These are phyloP conservation scores for Onychorhynchus coronatus DNA, from an alignment of 2,113 vertebrate species.

Conservation along the genomic window DNA sequence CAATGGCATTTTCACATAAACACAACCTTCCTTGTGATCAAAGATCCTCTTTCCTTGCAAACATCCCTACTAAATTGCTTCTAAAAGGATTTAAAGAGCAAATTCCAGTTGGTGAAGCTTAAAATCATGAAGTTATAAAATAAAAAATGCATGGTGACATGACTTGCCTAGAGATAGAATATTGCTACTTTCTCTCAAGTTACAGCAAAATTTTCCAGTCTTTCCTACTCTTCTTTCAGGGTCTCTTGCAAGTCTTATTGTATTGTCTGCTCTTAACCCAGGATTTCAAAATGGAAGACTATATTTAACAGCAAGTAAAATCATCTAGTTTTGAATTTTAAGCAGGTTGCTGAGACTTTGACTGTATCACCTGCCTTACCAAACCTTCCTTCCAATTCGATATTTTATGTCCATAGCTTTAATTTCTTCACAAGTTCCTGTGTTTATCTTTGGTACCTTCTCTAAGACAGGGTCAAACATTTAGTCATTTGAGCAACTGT, in stretches of 20 bases:
- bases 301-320: neutral
- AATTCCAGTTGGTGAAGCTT: neutral
- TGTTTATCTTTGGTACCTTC: neutral
- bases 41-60: neutral
- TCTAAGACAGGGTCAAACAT: neutral
- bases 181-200: neutral
- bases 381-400: neutral
- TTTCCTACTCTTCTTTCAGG: neutral
- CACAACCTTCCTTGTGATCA: neutral
- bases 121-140: neutral
- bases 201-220: neutral
- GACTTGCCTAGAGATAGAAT: neutral
- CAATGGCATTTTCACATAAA: neutral
- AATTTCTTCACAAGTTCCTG: neutral
- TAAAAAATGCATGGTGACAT: neutral
- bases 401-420: neutral
- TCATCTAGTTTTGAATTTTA: neutral
- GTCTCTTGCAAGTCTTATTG: neutral
- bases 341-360: neutral
- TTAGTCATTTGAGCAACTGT: neutral
- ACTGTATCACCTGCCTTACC: neutral
- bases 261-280: neutral
- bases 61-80: neutral
- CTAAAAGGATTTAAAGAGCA: neutral
- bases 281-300: neutral